Evolutionary conservation across 2,797 vertebrate species (phyloP).

Genomic region (Macropodus opercularis): DNA sequence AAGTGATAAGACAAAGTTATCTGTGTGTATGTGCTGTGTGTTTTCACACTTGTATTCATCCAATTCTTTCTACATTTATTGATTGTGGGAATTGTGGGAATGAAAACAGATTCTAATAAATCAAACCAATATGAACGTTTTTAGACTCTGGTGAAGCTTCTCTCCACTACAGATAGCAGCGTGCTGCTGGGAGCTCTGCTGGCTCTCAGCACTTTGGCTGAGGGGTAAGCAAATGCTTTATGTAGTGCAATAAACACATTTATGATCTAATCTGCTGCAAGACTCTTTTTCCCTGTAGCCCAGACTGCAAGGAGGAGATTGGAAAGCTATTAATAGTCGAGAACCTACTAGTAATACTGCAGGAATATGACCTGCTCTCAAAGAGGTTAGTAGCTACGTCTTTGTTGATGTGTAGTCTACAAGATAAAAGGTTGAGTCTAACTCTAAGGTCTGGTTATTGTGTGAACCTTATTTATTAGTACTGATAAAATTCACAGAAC

Average conservation of each 20-base stretch:
- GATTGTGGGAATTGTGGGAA: not conserved
- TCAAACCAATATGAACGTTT: conserved; percentile 22
- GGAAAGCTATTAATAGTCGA: conserved; percentile 86
- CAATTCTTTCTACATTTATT: not conserved
- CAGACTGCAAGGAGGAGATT: conserved; percentile 86
- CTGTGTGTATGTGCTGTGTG: not conserved
- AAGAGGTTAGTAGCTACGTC: conserved; percentile 81
- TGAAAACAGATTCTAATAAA: not conserved
- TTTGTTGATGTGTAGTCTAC: not conserved
- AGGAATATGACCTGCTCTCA: conserved; percentile 89
- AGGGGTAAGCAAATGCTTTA: conserved; percentile 79
- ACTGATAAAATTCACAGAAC: not conserved
- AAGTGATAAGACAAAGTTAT: not conserved
- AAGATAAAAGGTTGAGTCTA: not conserved
- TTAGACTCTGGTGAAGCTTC: conserved; percentile 88
- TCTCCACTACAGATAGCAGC: conserved; percentile 84
- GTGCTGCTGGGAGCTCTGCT: conserved; percentile 88
- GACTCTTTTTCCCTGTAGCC: conserved; percentile 63
- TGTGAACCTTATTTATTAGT: not conserved
- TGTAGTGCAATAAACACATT: conserved; percentile 3
- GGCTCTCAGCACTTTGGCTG: conserved; percentile 86
- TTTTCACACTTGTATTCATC: no score
- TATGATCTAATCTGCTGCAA: not conserved
- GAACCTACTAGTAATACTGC: conserved; percentile 87
- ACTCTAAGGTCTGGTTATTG: not conserved